Conservation (phyloP, 2,888 invertebrate species). For the Argyresthia albistria region DNA sequence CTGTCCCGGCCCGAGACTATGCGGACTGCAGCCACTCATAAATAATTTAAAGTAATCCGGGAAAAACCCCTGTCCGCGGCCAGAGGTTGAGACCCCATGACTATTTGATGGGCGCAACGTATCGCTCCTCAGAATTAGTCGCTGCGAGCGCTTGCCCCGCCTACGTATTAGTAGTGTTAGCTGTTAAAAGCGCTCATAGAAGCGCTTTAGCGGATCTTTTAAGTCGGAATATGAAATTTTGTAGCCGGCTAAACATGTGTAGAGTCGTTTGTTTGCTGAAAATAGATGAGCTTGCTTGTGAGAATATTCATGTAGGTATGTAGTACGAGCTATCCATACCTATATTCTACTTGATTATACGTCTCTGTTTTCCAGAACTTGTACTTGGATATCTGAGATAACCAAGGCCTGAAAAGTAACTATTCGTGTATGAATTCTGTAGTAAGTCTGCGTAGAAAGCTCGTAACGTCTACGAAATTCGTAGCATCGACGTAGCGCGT, state of each 20-base stretch:
- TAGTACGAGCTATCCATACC: no score
- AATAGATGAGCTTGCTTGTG: no score
- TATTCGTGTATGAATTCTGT: no score
- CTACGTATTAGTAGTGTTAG: slow-evolving; percentile 2
- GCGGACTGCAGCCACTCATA: slow-evolving; percentile 39
- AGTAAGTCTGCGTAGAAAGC: no score
- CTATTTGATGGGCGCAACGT: slow-evolving; percentile 43
- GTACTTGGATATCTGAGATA: no score
- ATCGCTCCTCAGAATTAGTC: slow-evolving; percentile 5
- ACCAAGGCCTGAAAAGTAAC: no score
- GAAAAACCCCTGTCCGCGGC: slow-evolving; percentile 60
- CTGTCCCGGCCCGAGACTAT: slow-evolving; percentile 17
- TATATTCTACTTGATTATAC: no score
- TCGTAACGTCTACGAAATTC: no score
- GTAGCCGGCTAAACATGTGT: neutral
- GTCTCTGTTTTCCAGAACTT: no score
- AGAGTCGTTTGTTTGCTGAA: neutral
- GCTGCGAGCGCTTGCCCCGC: neutral
- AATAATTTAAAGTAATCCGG: slow-evolving; percentile 67
- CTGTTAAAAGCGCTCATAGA: neutral
- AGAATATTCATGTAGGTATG: no score
- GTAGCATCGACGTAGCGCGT: no score
- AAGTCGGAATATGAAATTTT: neutral
- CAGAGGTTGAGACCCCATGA: slow-evolving; percentile 39
- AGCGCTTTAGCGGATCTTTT: neutral